phyloP scores from a whole-genome alignment of 92 coral and sea anemone species.

The Metridium senile region DNA sequence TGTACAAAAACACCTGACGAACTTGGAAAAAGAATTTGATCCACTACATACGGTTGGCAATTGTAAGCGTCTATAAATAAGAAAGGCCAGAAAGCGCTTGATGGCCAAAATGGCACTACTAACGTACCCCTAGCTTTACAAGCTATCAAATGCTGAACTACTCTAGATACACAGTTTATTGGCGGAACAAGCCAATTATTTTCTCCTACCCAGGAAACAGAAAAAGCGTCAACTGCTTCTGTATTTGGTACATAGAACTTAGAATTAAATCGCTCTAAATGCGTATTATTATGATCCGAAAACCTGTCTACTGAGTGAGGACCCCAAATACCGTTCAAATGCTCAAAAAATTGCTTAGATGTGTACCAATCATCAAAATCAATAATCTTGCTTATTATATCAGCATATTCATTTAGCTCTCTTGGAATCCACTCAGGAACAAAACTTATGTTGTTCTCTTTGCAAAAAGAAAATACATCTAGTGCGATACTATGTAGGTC shows the following conservation, averaged over 20 bases:
- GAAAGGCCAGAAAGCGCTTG: constrained; percentile 54
- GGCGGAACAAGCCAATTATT: constrained; percentile 53
- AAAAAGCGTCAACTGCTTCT: constrained; percentile 43
- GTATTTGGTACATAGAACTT: constrained; percentile 21
- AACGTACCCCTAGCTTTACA: constrained; percentile 34
- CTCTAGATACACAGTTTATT: constrained; percentile 10
- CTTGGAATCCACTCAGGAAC: constrained; percentile 27
- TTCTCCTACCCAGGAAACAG: constrained; percentile 27
- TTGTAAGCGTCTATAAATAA: constrained; percentile 14
- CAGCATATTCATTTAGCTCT: constrained; percentile 15
- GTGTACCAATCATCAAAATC: constrained; percentile 40
- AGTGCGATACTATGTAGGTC: constrained; percentile 26
- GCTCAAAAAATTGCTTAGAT: constrained; percentile 3
- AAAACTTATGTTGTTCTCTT: constrained; percentile 7
- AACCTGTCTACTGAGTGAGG: constrained; percentile 35
- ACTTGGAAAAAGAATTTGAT: constrained; percentile 18
- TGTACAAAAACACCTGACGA: constrained; percentile 22
- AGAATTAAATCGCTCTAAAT: constrained; percentile 35
- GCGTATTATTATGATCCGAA: constrained; percentile 5
- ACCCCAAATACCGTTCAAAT: constrained; percentile 29
- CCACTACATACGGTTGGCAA: constrained; percentile 26
- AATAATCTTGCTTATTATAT: constrained; percentile 25
- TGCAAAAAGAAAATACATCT: constrained; percentile 18
- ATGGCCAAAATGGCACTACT: constrained; percentile 52
- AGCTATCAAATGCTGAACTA: constrained; percentile 13